phyloP scores from a whole-genome alignment of 2,113 vertebrate genomes.

The Cercocebus atys region DNA sequence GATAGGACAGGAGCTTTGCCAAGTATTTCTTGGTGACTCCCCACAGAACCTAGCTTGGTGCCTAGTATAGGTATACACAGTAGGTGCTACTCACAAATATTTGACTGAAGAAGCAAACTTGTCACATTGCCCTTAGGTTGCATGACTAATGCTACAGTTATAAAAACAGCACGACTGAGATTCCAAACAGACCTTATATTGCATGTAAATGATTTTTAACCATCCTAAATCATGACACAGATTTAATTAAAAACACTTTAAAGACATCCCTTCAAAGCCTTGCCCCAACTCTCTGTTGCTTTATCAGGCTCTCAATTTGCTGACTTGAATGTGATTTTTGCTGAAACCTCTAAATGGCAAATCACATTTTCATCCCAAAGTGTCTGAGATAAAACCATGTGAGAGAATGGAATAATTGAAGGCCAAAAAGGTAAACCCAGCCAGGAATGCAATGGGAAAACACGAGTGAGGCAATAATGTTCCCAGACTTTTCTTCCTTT shows the following conservation, averaged over 20 bases:
- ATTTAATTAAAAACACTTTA: slow-evolving; percentile 68
- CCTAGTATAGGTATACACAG: background rate
- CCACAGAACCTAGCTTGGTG: background rate
- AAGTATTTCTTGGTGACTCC: background rate
- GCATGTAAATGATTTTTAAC: slow-evolving; percentile 41
- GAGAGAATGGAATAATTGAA: slow-evolving; percentile 68
- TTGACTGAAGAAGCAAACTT: background rate
- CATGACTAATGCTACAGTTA: background rate
- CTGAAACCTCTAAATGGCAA: slow-evolving; percentile 75
- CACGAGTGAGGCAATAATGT: background rate
- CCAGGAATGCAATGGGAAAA: background rate
- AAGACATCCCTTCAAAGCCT: slow-evolving; percentile 39
- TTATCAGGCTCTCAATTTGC: slow-evolving; percentile 64
- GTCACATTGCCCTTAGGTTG: background rate
- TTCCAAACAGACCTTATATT: background rate
- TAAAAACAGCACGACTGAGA: background rate
- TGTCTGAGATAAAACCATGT: slow-evolving; percentile 60
- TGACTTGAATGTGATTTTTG: slow-evolving; percentile 69
- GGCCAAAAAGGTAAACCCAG: slow-evolving; percentile 61
- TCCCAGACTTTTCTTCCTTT: background rate
- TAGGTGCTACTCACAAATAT: background rate
- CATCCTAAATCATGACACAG: slow-evolving; percentile 57
- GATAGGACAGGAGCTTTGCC: background rate
- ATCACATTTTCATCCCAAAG: slow-evolving; percentile 66
- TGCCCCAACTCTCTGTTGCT: background rate